phyloP scores from a whole-genome alignment of 2,888 invertebrate genomes.

The Colletes collaris region DNA sequence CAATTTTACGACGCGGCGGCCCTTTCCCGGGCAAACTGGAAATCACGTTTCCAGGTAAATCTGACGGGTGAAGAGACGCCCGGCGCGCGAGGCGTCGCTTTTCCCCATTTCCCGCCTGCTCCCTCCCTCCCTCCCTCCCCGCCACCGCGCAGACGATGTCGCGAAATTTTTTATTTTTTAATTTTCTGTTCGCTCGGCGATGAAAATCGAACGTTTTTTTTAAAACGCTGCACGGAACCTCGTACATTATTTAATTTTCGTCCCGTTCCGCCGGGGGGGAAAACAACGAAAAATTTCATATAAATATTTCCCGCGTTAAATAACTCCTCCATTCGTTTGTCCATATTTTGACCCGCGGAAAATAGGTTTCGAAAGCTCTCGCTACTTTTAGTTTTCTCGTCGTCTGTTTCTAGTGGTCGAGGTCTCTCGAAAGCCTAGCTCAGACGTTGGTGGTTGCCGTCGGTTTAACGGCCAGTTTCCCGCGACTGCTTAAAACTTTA shows the following conservation, averaged over 20 bases:
- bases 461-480: constrained; percentile 61
- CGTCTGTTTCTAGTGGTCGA: constrained; percentile 11
- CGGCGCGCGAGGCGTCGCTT: background rate
- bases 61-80: constrained; percentile 44
- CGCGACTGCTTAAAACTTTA: constrained; percentile 58
- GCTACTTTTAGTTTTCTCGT: background rate
- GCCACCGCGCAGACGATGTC: background rate
- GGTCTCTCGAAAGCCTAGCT: constrained; percentile 16
- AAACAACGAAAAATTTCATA: too few species aligned
- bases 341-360: background rate
- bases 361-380: background rate
- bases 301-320: background rate
- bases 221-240: too few species aligned
- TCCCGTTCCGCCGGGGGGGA: too few species aligned
- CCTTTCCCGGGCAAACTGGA: constrained; percentile 34
- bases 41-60: constrained; percentile 46
- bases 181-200: background rate
- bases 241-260: too few species aligned
- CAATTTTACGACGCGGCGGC: constrained; percentile 49
- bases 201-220: too few species aligned
- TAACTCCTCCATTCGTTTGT: background rate
- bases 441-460: constrained; percentile 38
- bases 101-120: background rate
- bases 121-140: background rate
- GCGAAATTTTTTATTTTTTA: background rate